Evolutionary conservation across 1,140 invertebrate genomes (phyloP), one percentile per base, ranked within the genome.

Genomic region (Pinna nobilis): DNA sequence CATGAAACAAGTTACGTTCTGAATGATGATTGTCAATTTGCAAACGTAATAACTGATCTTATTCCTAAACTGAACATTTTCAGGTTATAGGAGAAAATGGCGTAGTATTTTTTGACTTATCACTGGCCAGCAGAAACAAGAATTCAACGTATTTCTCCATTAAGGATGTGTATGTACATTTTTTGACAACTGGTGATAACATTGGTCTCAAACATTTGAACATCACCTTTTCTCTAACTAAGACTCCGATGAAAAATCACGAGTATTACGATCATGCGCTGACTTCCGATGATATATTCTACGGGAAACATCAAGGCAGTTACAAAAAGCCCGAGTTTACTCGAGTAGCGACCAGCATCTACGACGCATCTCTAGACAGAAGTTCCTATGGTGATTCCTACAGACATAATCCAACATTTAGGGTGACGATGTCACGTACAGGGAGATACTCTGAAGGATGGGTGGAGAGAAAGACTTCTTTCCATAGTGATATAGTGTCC

Each of bases 231-330:
- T 79, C 82, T 15, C n/a, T 57, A 0, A 63, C 66, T 35, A 84
- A 84, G 44, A 70, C 50, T 9, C 65, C 70, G 28, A 66, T 84
- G 47, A 50, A 18, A 23, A 82, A 82, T 23, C 67, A 82, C 41
- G 80, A 83, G 32, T 41, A 71, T 28, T 83, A 80, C 57, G 35
- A 61, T 33, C 66, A 71, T 20, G 78, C 81, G 3, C 44, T 76
- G 0, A 75, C 66, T 23, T 77, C 79, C 20, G 25, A 35, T 32
- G 78, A 84, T 41, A 83, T 84, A 39, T 80, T 84, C 64, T 77
- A 69, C 39, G 74, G 78, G 50, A 66, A 53, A 37, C 47, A 47
- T 23, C 51, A 20, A 25, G 37, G 60, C 32, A 44, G 51, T 11
- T n/a, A 13, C 0, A 47, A 30, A n/a, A 79, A 79, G 57, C 55